A percentile compares a stretch with the other conserved stretches of the same genome.
Evolutionary conservation across 2,888 invertebrate species (phyloP).

Genomic region (Bedellia somnulentella): DNA sequence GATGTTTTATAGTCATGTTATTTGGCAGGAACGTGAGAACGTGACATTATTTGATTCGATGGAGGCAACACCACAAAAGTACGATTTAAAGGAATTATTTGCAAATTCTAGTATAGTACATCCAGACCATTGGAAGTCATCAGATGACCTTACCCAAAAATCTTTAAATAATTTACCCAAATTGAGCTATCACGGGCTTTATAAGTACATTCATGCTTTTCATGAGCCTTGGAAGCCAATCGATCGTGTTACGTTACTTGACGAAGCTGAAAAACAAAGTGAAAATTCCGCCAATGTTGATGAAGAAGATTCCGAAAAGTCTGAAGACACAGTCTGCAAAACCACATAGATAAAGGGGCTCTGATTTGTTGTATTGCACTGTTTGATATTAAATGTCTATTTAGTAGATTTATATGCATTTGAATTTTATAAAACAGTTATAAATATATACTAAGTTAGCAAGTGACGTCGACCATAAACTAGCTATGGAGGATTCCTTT

Average conservation of each 20-base stretch:
- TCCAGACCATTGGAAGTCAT: slow-evolving; percentile 36
- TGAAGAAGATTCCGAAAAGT: no score
- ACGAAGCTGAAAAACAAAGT: slow-evolving; percentile 33
- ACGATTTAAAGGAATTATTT: slow-evolving; percentile 33
- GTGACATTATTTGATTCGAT: background rate
- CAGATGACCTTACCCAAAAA: slow-evolving; percentile 10
- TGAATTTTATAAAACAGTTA: no score
- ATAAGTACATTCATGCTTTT: slow-evolving; percentile 42
- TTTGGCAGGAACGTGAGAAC: background rate
- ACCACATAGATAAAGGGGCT: no score
- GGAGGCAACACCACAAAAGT: background rate
- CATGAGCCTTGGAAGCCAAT: slow-evolving; percentile 48
- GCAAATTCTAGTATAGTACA: slow-evolving; percentile 30
- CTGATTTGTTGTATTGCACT: slow-evolving; percentile 1
- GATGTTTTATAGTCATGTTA: no score
- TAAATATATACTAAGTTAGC: no score
- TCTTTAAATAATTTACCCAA: slow-evolving; percentile 17
- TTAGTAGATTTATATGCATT: no score
- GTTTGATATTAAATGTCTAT: background rate
- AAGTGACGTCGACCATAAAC: no score
- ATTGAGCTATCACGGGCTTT: slow-evolving; percentile 39
- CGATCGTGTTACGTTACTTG: slow-evolving; percentile 29
- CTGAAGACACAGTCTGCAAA: no score
- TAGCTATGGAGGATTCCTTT: no score
- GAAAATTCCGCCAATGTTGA: no score